A percentile compares a stretch with the other conserved stretches of the same genome.
Conservation (phyloP, 2,113 vertebrate species). For the Tragelaphus scriptus region DNA sequence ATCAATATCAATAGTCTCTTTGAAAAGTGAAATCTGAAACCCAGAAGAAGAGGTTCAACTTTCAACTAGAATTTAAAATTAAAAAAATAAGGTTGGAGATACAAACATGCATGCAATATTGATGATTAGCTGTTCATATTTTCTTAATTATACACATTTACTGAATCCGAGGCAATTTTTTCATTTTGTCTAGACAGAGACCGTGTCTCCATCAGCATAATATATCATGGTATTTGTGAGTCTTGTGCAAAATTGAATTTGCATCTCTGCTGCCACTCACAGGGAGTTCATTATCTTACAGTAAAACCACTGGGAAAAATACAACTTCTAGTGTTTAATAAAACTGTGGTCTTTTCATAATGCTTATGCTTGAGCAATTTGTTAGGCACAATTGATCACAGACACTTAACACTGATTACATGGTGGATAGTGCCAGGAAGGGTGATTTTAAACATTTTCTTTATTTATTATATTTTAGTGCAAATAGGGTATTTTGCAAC, state of each 20-base stretch:
- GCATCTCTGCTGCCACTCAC: slow-evolving; percentile 7
- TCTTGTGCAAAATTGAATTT: slow-evolving; percentile 45
- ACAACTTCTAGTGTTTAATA: slow-evolving; percentile 29
- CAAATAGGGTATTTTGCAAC: neutral
- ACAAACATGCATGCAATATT: neutral
- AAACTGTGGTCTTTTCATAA: slow-evolving; percentile 24
- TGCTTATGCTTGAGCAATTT: slow-evolving; percentile 26
- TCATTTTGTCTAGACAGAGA: slow-evolving; percentile 58
- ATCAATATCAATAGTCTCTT: neutral
- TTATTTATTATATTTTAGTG: neutral
- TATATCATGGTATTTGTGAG: neutral
- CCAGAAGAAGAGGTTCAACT: neutral
- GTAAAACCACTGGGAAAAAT: slow-evolving; percentile 13
- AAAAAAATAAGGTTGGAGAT: neutral
- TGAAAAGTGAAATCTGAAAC: slow-evolving; percentile 31
- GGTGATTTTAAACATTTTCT: neutral
- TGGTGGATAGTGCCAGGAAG: neutral
- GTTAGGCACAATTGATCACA: slow-evolving; percentile 43
- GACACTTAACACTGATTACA: neutral
- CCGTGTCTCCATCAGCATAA: slow-evolving; percentile 54
- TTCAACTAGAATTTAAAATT: neutral
- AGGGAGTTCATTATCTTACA: slow-evolving; percentile 40
- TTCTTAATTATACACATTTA: slow-evolving; percentile 57
- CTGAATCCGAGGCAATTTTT: slow-evolving; percentile 33
- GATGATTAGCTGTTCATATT: slow-evolving; percentile 49